A percentile compares a stretch with the other conserved stretches of the same genome.
These are phyloP conservation scores for Ceratitis capitata DNA, from an alignment of 1,140 invertebrate genomes.

Conservation along the genomic window DNA sequence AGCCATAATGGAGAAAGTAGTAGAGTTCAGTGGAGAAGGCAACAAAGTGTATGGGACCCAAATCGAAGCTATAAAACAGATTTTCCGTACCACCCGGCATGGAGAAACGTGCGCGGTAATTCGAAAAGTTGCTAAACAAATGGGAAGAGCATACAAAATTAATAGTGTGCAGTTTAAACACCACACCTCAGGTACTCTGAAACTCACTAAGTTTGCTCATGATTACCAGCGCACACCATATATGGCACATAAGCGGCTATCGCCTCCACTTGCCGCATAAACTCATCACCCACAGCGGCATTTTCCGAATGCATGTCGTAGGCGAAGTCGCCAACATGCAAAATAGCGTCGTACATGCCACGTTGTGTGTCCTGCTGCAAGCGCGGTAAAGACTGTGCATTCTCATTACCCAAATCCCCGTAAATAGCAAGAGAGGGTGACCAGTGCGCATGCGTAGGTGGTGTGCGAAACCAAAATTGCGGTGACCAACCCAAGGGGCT, in stretches of 20 bases:
- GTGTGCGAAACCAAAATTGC: slow-evolving; percentile 79
- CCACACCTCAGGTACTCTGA: background rate
- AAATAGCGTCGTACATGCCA: slow-evolving; percentile 84
- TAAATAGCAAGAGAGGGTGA: slow-evolving; percentile 83
- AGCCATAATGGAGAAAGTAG: slow-evolving; percentile 89
- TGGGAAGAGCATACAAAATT: slow-evolving; percentile 42
- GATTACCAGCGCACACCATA: slow-evolving; percentile 92
- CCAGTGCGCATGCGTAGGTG: slow-evolving; percentile 74
- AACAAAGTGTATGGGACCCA: slow-evolving; percentile 93
- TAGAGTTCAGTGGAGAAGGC: slow-evolving; percentile 95
- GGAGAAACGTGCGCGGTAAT: slow-evolving; percentile 85
- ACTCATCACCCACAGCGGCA: slow-evolving; percentile 84
- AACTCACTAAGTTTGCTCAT: slow-evolving; percentile 82
- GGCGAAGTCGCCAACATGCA: slow-evolving; percentile 96
- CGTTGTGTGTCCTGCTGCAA: slow-evolving; percentile 84
- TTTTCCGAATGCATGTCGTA: slow-evolving; percentile 91
- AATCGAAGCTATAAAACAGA: slow-evolving; percentile 89
- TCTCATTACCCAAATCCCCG: slow-evolving; percentile 92
- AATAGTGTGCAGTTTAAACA: background rate
- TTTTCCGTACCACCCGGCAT: slow-evolving; percentile 84
- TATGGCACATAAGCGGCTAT: slow-evolving; percentile 90
- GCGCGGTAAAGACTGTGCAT: slow-evolving; percentile 83
- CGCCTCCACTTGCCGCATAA: slow-evolving; percentile 89
- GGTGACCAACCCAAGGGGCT: slow-evolving; percentile 84
- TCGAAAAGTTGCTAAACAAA: slow-evolving; percentile 84